Conservation (phyloP, 2,113 vertebrate species). For the Stomatorhinus ivindoensis region DNA sequence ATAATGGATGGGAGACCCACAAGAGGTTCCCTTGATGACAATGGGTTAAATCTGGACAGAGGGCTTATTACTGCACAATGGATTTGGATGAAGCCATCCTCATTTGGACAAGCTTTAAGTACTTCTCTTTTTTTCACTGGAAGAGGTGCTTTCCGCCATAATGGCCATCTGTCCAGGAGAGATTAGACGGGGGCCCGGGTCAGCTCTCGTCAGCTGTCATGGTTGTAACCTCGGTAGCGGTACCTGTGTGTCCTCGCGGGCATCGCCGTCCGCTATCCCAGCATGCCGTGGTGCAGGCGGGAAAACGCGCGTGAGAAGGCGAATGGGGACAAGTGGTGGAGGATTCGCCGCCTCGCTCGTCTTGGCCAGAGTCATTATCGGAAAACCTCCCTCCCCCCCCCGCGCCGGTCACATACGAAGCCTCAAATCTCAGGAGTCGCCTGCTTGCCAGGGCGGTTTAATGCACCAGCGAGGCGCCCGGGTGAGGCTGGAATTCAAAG, state of each 20-base stretch:
- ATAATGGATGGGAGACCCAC: not conserved
- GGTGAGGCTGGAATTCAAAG: constrained; percentile 61
- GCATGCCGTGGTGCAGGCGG: constrained; percentile 53
- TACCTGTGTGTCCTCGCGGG: constrained; percentile 84
- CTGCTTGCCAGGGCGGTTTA: constrained; percentile 84
- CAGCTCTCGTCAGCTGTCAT: constrained; percentile 98
- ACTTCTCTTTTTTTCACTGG: constrained; percentile 54
- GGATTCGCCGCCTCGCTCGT: not conserved
- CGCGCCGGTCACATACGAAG: not conserved
- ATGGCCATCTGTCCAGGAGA: constrained; percentile 99
- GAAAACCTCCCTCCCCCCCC: not conserved
- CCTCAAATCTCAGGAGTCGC: constrained; percentile 64
- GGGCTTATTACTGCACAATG: constrained; percentile 47
- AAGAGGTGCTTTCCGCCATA: constrained; percentile 96
- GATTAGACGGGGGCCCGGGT: constrained; percentile 87
- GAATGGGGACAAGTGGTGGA: not conserved
- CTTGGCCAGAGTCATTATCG: not conserved
- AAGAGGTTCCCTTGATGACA: constrained; percentile 22
- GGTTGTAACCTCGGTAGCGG: constrained; percentile 99
- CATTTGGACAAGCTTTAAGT: constrained; percentile 68
- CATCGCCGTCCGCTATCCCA: not conserved
- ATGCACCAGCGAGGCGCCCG: constrained; percentile 72
- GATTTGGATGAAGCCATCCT: constrained; percentile 50
- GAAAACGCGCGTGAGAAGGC: not conserved
- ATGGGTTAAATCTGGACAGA: constrained; percentile 43